Evolutionary conservation across 1,140 invertebrate genomes (phyloP).

Genomic region (Zeugodacus cucurbitae): DNA sequence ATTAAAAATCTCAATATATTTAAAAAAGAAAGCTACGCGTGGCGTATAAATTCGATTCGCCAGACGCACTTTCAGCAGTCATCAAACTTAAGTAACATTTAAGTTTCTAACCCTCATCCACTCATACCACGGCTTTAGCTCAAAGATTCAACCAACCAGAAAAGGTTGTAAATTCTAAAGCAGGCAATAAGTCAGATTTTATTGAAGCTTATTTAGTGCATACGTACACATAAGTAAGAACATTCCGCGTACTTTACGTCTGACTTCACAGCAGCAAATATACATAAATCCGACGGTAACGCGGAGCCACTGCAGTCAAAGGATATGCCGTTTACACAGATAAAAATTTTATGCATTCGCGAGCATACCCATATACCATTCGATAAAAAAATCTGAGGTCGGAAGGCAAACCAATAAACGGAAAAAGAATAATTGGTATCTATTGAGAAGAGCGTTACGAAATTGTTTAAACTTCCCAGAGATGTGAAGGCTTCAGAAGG

Average conservation of each 20-base stretch:
- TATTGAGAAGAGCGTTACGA: too few species aligned
- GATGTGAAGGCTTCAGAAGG: too few species aligned
- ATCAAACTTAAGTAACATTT: not conserved
- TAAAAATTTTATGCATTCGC: not conserved
- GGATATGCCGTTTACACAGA: not conserved
- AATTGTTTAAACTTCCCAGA: too few species aligned
- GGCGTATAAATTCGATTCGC: too few species aligned
- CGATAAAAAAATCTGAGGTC: not conserved
- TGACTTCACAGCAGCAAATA: not conserved
- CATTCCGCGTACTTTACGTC: not conserved
- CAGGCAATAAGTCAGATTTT: conserved; percentile 7
- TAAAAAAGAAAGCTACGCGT: too few species aligned
- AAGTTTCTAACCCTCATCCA: not conserved
- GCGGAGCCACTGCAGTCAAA: not conserved
- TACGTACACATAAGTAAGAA: not conserved
- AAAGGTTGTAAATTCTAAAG: conserved; percentile 1
- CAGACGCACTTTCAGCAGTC: not conserved
- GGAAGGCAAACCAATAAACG: too few species aligned
- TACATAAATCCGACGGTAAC: not conserved
- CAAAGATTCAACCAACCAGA: not conserved
- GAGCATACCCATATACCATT: not conserved
- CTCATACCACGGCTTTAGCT: not conserved
- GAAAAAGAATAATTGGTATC: too few species aligned
- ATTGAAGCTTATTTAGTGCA: not conserved
- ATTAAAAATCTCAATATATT: too few species aligned